These are phyloP conservation scores for Cuniculus paca DNA, from an alignment of 2,797 vertebrate species.

Conservation along the genomic window DNA sequence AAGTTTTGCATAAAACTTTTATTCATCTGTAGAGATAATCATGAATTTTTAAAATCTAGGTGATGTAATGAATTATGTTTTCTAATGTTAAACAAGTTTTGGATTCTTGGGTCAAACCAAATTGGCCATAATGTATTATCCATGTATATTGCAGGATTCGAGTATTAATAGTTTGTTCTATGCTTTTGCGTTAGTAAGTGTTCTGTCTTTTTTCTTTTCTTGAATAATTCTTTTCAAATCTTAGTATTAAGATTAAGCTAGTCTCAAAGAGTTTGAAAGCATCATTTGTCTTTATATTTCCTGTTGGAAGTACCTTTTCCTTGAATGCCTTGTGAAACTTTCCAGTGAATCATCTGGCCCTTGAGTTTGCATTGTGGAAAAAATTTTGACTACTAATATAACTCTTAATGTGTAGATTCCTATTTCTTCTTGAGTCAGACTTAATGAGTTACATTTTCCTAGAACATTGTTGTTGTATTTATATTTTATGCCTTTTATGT, in stretches of 20 bases:
- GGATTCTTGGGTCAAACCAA: conserved; percentile 33
- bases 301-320: not conserved
- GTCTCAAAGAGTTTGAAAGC: not conserved
- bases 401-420: conserved; percentile 13
- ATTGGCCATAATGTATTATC: not conserved
- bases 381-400: conserved; percentile 9
- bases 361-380: not conserved
- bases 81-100: conserved; percentile 18
- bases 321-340: not conserved
- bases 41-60: not conserved
- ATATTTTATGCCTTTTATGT: not conserved
- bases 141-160: not conserved
- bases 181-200: not conserved
- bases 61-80: not conserved
- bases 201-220: conserved; percentile 18
- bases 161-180: not conserved
- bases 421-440: not conserved
- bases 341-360: not conserved
- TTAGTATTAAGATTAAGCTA: conserved; percentile 9
- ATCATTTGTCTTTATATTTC: not conserved
- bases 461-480: not conserved
- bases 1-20: not conserved
- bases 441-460: conserved; percentile 20
- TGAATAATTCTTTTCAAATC: not conserved
- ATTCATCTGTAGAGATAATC: not conserved